phyloP scores from a whole-genome alignment of 2,888 invertebrate genomes.

The Lithophane ornitopus region DNA sequence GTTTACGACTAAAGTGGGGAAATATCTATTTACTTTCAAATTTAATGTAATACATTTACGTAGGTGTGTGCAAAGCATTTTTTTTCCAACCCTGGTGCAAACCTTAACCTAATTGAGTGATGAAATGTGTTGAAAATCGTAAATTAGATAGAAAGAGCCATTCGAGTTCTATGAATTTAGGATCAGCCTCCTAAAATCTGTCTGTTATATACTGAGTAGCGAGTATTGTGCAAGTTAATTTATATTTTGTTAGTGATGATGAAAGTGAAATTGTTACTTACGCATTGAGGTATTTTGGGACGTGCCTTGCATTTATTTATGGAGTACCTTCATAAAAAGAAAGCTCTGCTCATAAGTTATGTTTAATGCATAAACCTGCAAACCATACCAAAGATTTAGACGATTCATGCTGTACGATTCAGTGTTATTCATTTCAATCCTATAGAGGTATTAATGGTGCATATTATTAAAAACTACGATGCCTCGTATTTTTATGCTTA shows the following conservation, averaged over 20 bases:
- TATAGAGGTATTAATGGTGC: neutral
- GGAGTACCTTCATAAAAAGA: slow-evolving; percentile 71
- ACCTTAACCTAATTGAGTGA: slow-evolving; percentile 31
- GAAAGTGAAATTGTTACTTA: slow-evolving; percentile 78
- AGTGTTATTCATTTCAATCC: slow-evolving; percentile 1
- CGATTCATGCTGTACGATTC: slow-evolving; percentile 1
- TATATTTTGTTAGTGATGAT: slow-evolving; percentile 74
- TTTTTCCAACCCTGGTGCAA: no score
- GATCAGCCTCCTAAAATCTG: neutral
- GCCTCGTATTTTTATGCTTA: slow-evolving; percentile 18
- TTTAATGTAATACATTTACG: slow-evolving; percentile 26
- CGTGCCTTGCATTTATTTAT: slow-evolving; percentile 76
- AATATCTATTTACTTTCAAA: slow-evolving; percentile 43
- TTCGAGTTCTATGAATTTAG: slow-evolving; percentile 16
- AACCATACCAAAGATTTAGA: slow-evolving; percentile 20
- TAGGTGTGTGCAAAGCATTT: slow-evolving; percentile 34
- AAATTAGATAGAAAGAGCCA: slow-evolving; percentile 7
- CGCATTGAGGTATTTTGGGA: slow-evolving; percentile 66
- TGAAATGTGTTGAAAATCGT: slow-evolving; percentile 46
- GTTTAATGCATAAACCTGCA: slow-evolving; percentile 48
- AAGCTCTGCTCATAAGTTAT: slow-evolving; percentile 64
- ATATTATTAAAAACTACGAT: slow-evolving; percentile 7
- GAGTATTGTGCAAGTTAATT: slow-evolving; percentile 62
- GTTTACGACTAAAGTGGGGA: slow-evolving; percentile 26
- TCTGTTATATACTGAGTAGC: slow-evolving; percentile 20